Evolutionary conservation across 2,797 vertebrate species (phyloP), one percentile per base, ranked within the genome.

Genomic region (Neomorphus geoffroyi): DNA sequence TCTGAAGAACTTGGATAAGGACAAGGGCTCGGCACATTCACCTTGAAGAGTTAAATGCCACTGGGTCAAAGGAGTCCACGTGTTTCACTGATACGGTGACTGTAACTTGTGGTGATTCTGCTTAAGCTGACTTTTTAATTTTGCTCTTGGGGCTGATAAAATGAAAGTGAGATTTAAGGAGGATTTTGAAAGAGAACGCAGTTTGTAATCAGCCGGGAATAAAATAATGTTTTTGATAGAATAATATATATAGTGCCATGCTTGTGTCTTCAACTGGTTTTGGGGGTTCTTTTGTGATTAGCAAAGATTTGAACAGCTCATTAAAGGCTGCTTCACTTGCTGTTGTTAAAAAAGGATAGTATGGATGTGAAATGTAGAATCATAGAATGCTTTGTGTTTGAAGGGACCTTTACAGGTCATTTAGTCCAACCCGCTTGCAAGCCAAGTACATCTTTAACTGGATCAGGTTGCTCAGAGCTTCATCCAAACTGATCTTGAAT

Each of bases 141-240:
- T 95, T 88, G 43, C 92, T 95, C 89, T 58, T 73, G 90, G 54
- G 87, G 51, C n/a, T 73, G 64, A 70, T 90, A 94, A 86, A 90
- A 26, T 0, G 0, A 86, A 94, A 96, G 45, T 73, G 77, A 94
- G 33, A 81, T 90, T 88, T 93, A 94, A 91, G 77, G 48, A 91
- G 60, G 39, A 18, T 65, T 92, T 88, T 90, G 82, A 88, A 94
- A 88, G 33, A 43, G 73, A 93, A 93, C 30, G 33, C 70, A 62
- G 35, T 65, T 72, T 90, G 66, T 78, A 72, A 92, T 80, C 72
- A 86, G 35, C 43, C n/a, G 73, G 64, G n/a, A 84, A 81, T 83
- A 78, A 88, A 92, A 65, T 64, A 91, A 62, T 41, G 6, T 79
- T 91, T 72, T 54, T 70, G 58, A 72, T 62, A 35, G 14, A 28